phyloP scores from a whole-genome alignment of 2,113 vertebrate species.

The Microtus oregoni region DNA sequence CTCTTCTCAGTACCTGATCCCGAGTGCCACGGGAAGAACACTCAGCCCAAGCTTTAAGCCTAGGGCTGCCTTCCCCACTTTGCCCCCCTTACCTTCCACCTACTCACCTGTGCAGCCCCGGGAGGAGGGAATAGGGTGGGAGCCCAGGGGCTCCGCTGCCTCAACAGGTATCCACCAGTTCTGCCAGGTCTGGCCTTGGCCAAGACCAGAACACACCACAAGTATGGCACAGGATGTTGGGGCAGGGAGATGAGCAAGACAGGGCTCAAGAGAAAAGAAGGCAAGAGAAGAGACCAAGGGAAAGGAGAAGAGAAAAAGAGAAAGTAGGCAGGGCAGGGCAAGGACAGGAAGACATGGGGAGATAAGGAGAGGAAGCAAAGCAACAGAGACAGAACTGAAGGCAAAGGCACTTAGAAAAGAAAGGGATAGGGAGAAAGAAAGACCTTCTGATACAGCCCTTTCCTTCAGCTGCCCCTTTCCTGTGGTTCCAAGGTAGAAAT shows the following conservation, averaged over 20 bases:
- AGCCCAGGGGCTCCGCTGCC: constrained; percentile 82
- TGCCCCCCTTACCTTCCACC: constrained; percentile 83
- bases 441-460: constrained; percentile 57
- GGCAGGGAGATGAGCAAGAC: constrained; percentile 70
- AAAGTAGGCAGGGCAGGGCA: background rate
- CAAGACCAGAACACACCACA: constrained; percentile 82
- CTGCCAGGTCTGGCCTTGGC: constrained; percentile 80
- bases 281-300: background rate
- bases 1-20: background rate
- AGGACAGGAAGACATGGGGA: background rate
- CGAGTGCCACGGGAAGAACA: constrained; percentile 1
- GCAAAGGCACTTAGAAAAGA: background rate
- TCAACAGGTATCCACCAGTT: constrained; percentile 82
- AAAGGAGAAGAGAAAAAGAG: background rate
- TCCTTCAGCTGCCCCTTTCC: constrained; percentile 62
- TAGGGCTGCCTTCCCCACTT: constrained; percentile 66
- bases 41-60: constrained; percentile 76
- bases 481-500: constrained; percentile 44
- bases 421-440: no score
- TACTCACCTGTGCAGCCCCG: constrained; percentile 83
- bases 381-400: background rate
- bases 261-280: background rate
- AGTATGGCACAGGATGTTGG: constrained; percentile 75
- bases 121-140: constrained; percentile 80
- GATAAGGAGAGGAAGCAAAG: background rate